Percentiles rank a stretch among this genome's conserved stretches.
Conservation (phyloP, 2,113 vertebrate genomes). For the Antennarius striatus region DNA sequence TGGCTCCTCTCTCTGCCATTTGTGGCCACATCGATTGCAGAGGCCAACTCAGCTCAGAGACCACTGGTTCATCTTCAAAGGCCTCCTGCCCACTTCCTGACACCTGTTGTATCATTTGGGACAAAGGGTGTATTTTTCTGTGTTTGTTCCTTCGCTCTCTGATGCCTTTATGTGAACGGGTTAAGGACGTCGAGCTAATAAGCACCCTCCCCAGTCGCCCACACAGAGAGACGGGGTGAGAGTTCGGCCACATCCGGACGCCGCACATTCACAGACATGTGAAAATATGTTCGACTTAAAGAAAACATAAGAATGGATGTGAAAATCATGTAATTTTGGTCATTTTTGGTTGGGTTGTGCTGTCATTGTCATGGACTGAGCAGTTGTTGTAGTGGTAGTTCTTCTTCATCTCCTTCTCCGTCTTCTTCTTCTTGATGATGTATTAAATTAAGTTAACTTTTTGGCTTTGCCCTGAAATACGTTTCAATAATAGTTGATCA, state of each 20-base stretch:
- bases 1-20: slow-evolving; percentile 69
- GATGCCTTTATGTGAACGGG: not conserved
- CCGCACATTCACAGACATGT: slow-evolving; percentile 34
- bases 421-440: slow-evolving; percentile 26
- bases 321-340: not conserved
- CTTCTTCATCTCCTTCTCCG: too few species aligned
- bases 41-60: slow-evolving; percentile 65
- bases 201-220: slow-evolving; percentile 43
- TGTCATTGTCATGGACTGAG: slow-evolving; percentile 5
- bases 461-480: slow-evolving; percentile 50
- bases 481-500: slow-evolving; percentile 53
- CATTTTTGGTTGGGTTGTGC: not conserved
- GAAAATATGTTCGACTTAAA: too few species aligned
- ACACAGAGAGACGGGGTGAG: slow-evolving; percentile 59
- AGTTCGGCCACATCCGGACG: slow-evolving; percentile 66
- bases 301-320: not conserved
- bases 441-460: slow-evolving; percentile 43
- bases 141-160: slow-evolving; percentile 37
- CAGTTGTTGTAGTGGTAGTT: too few species aligned
- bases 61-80: slow-evolving; percentile 78
- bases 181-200: not conserved
- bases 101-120: slow-evolving; percentile 70
- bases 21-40: slow-evolving; percentile 67
- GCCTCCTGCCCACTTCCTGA: slow-evolving; percentile 70
- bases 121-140: slow-evolving; percentile 49